phyloP scores from a whole-genome alignment of 1,140 invertebrate species.

The Pogonognathellus flavescens region DNA sequence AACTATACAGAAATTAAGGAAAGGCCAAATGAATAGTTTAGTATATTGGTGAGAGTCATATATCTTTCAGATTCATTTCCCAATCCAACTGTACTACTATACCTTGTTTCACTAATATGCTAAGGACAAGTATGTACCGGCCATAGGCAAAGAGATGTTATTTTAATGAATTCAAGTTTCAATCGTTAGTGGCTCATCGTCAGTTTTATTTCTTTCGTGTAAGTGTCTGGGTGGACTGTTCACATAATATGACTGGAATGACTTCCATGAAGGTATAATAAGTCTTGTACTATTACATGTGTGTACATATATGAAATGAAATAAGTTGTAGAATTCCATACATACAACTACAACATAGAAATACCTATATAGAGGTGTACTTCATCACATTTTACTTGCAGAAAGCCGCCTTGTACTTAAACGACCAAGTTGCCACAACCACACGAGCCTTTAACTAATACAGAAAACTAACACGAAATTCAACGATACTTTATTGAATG shows the following conservation, averaged over 20 bases:
- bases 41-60: not conserved
- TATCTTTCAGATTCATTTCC: conserved; percentile 20
- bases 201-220: not conserved
- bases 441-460: no score
- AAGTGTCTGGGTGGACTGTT: not conserved
- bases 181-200: conserved; percentile 41
- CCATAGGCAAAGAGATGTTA: not conserved
- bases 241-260: not conserved
- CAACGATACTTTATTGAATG: no score
- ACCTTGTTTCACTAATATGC: not conserved
- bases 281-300: no score
- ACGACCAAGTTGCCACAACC: no score
- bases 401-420: no score
- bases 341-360: no score
- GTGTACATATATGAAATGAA: no score
- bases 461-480: no score
- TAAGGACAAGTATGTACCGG: not conserved
- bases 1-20: not conserved
- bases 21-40: conserved; percentile 4
- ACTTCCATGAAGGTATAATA: no score
- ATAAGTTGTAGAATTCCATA: no score
- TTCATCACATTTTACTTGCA: no score
- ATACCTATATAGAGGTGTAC: no score
- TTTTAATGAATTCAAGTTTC: conserved; percentile 44
- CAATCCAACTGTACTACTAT: not conserved